Evolutionary conservation across 2,888 invertebrate species (phyloP), one percentile per base, ranked within the genome.

Genomic region (Oscheius sp.): DNA sequence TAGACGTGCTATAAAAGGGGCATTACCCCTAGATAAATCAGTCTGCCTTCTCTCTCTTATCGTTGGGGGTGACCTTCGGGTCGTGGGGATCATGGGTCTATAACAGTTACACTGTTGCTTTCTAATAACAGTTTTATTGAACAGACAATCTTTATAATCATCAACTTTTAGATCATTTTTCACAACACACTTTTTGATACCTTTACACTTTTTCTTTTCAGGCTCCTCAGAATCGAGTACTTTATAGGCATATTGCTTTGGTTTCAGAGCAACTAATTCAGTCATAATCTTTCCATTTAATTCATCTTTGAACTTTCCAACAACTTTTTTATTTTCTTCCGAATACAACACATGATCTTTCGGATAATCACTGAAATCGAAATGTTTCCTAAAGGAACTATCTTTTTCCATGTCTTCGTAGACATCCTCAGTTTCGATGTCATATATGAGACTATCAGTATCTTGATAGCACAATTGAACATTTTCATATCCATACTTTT

Each of bases 381-480:
- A n/a, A n/a, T n/a, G n/a, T n/a, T 65, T 46, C 27, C 63, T 66
- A 1, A 74, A 34, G 12, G 8, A 8, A 8, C n/a, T 3, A 52
- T 46, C 39, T 64, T 42, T 8, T 42, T 34, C 29, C 52, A 84
- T 76, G 65, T 85, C 84, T 31, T 78, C 70, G 78, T 88, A 88
- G 34, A 87, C 69, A 72, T 87, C 85, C 1, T 78, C 69, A 5
- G 82, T 86, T 29, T 73, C 63, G 4, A 87, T 78, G 25, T 79
- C 71, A 69, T 80, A 82, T 12, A 75, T 69, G 6, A 84, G 68
- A 46, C 70, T 71, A 64, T 87, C 84, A 1, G 86, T 87, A 72
- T 87, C 84, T 6, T 81, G 83, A 69, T 81, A 84, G 12, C 76
- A 64, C 3, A 86, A 29, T 63, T 75, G 15, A 12, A 67, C n/a